Base-by-base conservation (phyloP, 2,113 vertebrate species). In the Corythoichthys haematopterus region DNA sequence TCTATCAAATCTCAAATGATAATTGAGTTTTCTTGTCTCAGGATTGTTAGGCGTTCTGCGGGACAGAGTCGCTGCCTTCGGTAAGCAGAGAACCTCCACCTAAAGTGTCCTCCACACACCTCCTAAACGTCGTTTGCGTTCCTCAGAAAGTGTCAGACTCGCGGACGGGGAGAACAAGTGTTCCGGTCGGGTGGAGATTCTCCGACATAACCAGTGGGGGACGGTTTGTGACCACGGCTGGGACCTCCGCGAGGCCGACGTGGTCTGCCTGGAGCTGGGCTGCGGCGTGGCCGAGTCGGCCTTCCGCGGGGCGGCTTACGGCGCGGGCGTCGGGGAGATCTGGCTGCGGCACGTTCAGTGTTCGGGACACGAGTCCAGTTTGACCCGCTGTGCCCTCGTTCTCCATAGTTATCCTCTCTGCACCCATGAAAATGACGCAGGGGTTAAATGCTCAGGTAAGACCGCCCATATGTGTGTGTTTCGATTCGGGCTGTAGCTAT, bases 391-490 rank as follows among this genome's bases (percentile, higher is more conserved):
- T 51, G 83, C 75, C 48, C 70, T 77, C 1, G 62, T 75, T 60
- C 84, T 76, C n/a, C 74, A 82, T 63, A 83, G 68, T 28, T 75
- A 77, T 33, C 51, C 37, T 46, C 48, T 75, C 57, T 92, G 90
- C 77, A 80, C 68, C 59, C 87, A 90, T 61, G 74, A 85, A 35
- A 83, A 90, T 38, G 82, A 87, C 40, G 89, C 88, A 38, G 85
- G 85, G 20, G 88, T 90, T 37, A 88, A 83, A 74, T 92, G 90
- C 77, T 90, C 90, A 82, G 91, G 90, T 92, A 67, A 80, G 73
- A 68, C 15, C 1, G 11, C 3, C 58, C 20, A 9, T 14, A 2
- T 16, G 2, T 53, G 51, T 3, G 7, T 53, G n/a, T n/a, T 2
- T 8, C 1, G 2, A 43, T 43, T 43, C 40, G 9, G 20, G 20